Percentiles rank a stretch among this genome's conserved stretches.
Conservation (phyloP, 2,113 vertebrate genomes). For the Dendrocopos noguchii region DNA sequence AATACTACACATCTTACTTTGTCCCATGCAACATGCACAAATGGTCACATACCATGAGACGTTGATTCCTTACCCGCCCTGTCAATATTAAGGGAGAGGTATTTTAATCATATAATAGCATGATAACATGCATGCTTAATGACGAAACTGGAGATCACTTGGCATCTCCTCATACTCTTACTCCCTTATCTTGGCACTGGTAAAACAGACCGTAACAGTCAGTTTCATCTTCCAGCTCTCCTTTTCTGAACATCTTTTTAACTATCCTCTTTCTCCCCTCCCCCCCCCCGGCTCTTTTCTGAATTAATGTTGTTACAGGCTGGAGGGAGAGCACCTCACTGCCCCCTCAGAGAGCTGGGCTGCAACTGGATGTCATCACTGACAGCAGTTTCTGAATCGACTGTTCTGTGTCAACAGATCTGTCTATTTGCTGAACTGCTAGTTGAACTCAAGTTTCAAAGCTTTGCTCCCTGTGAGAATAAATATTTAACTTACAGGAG, state of each 20-base stretch:
- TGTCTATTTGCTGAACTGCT: background rate
- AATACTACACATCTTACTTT: background rate
- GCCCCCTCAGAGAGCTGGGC: rapidly evolving
- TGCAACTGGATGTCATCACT: background rate
- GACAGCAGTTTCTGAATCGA: background rate
- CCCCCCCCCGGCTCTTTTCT: background rate
- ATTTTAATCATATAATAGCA: background rate
- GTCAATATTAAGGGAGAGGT: background rate
- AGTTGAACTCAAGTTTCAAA: background rate
- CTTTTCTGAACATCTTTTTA: background rate
- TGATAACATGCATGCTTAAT: rapidly evolving
- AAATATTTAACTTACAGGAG: background rate
- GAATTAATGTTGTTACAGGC: background rate
- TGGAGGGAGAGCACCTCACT: background rate
- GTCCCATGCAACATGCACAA: background rate
- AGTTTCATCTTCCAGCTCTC: background rate
- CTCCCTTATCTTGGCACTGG: background rate
- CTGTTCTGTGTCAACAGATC: background rate
- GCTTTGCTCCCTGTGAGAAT: background rate
- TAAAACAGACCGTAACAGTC: background rate
- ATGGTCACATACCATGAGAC: rapidly evolving
- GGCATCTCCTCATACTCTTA: background rate
- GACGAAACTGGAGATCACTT: background rate
- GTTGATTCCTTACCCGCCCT: rapidly evolving
- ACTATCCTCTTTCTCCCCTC: background rate